Conservation (phyloP, 2,888 invertebrate species). For the Phasia obesa region DNA sequence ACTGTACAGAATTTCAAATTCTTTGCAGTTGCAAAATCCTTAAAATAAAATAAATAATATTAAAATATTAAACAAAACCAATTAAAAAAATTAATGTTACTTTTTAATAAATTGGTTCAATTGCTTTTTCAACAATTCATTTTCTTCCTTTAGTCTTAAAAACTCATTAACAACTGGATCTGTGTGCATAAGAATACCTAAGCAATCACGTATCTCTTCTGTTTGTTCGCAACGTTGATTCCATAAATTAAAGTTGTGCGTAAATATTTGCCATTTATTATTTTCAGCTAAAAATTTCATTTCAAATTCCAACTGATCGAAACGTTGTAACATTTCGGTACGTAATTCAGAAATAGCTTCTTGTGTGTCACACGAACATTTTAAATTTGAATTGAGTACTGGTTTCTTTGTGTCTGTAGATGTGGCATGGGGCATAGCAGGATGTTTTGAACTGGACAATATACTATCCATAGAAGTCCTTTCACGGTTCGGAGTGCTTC, state of each 20-base stretch:
- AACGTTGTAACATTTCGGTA: conserved; percentile 76
- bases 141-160: conserved; percentile 77
- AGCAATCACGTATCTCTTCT: conserved; percentile 76
- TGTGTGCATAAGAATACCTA: conserved; percentile 76
- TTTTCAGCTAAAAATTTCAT: conserved; percentile 76
- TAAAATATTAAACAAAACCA: conserved; percentile 9
- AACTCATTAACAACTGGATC: conserved; percentile 80
- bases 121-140: conserved; percentile 76
- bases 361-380: conserved; percentile 37
- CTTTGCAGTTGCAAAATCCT: background rate
- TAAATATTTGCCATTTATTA: conserved; percentile 76
- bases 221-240: conserved; percentile 74
- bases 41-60: conserved; percentile 4
- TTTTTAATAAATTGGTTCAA: conserved; percentile 72
- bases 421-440: conserved; percentile 6
- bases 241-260: conserved; percentile 76
- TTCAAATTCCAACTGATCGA: conserved; percentile 76
- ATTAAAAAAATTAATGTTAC: conserved; percentile 37
- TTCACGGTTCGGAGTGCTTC: conserved; percentile 78
- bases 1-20: too few relatives aligned
- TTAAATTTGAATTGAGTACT: background rate
- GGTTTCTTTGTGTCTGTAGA: conserved; percentile 9
- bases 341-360: conserved; percentile 73
- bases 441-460: conserved; percentile 8
- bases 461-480: conserved; percentile 55